Evolutionary conservation across 2,113 vertebrate species (phyloP).

Genomic region (Aspidoscelis tigris): DNA sequence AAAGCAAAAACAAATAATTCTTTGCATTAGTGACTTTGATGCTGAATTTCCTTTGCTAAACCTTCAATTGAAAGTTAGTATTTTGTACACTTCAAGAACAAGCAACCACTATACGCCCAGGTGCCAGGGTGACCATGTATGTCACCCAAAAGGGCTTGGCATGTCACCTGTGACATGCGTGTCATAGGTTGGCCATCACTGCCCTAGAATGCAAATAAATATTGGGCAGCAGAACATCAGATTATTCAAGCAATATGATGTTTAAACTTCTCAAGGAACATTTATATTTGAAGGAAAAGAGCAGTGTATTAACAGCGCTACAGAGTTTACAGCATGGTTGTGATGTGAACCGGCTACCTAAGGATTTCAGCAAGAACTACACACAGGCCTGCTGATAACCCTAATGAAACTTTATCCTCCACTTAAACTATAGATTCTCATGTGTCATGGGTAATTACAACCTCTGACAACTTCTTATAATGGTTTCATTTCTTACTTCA

Average conservation of each 20-base stretch:
- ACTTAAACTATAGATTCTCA: background rate
- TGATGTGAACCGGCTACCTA: background rate
- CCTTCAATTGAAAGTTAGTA: too few species aligned
- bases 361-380: rapidly evolving
- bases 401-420: background rate
- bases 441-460: background rate
- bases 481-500: background rate
- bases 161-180: too few species aligned
- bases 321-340: background rate
- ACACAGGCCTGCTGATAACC: background rate
- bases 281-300: background rate
- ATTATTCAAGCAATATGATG: slow-evolving; percentile 10
- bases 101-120: too few species aligned
- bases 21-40: too few species aligned
- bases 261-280: slow-evolving; percentile 29
- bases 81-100: too few species aligned
- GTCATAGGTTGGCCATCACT: too few species aligned
- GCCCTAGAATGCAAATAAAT: slow-evolving; percentile 3
- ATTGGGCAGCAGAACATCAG: slow-evolving; percentile 24
- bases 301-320: background rate
- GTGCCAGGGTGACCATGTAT: too few species aligned
- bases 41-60: too few species aligned
- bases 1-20: too few species aligned
- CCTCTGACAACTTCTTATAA: rapidly evolving
- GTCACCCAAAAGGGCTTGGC: too few species aligned